These are phyloP conservation scores for Chrysolina haemoptera DNA, from an alignment of 2,888 invertebrate genomes.

Conservation along the genomic window DNA sequence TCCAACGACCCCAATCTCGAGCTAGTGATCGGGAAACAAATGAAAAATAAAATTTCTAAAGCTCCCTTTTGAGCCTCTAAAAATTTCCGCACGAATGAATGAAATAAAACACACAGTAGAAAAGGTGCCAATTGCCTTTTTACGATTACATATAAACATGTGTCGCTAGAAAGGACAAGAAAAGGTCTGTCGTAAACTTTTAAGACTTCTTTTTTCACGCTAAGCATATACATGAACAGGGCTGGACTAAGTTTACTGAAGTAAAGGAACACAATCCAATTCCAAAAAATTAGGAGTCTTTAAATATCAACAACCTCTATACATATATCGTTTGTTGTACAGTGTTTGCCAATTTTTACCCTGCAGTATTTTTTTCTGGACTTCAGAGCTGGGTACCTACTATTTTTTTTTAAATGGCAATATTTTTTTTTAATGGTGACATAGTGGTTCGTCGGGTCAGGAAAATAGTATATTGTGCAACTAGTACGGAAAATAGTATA, in stretches of 20 bases:
- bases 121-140: constrained; percentile 53
- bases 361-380: too few species aligned
- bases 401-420: too few species aligned
- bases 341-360: too few species aligned
- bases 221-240: not conserved
- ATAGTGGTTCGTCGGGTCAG: too few species aligned
- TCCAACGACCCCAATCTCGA: not conserved
- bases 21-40: constrained; percentile 8
- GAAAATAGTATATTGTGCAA: too few species aligned
- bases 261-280: too few species aligned
- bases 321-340: too few species aligned
- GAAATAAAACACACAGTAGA: constrained; percentile 41
- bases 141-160: constrained; percentile 60
- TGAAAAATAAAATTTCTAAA: constrained; percentile 4
- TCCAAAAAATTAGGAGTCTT: too few species aligned
- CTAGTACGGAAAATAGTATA: too few species aligned
- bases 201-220: constrained; percentile 30
- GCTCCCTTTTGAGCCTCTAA: constrained; percentile 13
- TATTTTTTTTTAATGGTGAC: too few species aligned
- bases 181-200: constrained; percentile 44
- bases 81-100: constrained; percentile 41
- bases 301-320: too few species aligned
- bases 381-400: too few species aligned
- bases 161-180: constrained; percentile 40
- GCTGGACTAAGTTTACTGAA: not conserved